These are phyloP conservation scores for Drosophila lacteicornis DNA, from an alignment of 1,140 invertebrate species.

Conservation along the genomic window DNA sequence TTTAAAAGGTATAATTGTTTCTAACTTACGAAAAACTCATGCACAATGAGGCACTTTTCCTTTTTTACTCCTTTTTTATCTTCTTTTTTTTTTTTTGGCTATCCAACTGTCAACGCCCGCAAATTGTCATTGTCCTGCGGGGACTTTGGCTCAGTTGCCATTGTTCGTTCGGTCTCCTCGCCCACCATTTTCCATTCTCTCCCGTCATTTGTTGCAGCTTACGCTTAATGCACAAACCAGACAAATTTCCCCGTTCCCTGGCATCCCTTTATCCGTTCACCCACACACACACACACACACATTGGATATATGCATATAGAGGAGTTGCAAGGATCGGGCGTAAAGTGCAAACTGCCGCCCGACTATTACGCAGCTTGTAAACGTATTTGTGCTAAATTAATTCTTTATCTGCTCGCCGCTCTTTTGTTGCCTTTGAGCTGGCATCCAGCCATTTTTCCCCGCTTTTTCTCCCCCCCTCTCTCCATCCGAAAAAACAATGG, in stretches of 20 bases:
- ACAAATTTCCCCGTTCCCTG: slow-evolving; percentile 21
- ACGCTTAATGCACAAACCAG: slow-evolving; percentile 64
- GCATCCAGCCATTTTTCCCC: slow-evolving; percentile 22
- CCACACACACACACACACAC: slow-evolving; percentile 4
- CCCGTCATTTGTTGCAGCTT: slow-evolving; percentile 72
- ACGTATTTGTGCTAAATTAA: slow-evolving; percentile 76
- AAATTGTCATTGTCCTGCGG: slow-evolving; percentile 42
- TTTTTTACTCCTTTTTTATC: not conserved
- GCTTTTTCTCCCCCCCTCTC: not conserved
- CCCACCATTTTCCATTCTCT: slow-evolving; percentile 2
- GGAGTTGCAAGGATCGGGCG: slow-evolving; percentile 34
- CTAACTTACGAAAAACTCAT: no score
- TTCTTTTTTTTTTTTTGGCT: slow-evolving; percentile 53
- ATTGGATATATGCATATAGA: slow-evolving; percentile 9
- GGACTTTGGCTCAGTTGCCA: slow-evolving; percentile 45
- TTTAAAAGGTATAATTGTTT: no score
- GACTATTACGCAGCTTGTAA: slow-evolving; percentile 72
- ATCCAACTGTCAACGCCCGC: slow-evolving; percentile 48
- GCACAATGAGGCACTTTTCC: slow-evolving; percentile 9
- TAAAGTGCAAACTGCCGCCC: slow-evolving; percentile 39
- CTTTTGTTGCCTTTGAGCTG: slow-evolving; percentile 38
- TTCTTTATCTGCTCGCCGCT: slow-evolving; percentile 45
- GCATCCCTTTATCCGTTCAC: not conserved
- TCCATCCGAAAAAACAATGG: slow-evolving; percentile 56
- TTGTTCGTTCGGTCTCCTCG: slow-evolving; percentile 28